Base-by-base conservation (phyloP, 2,113 vertebrate species). In the Emydocephalus ijimae region DNA sequence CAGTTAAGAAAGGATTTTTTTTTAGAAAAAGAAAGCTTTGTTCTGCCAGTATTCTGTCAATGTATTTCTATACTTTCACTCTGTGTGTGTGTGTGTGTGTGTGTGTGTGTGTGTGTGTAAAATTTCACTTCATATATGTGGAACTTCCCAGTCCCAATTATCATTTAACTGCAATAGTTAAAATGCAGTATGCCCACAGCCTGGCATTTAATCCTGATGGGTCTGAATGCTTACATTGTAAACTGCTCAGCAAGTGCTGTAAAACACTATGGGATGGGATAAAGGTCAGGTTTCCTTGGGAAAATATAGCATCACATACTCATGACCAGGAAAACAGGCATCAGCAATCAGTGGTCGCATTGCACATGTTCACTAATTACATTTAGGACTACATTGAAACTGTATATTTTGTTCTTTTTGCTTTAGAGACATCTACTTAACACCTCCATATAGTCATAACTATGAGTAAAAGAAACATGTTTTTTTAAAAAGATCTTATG, bases 341-440 rank as follows among this genome's bases (percentile, higher is more conserved):
- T 89, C 91, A 88, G 54, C 74, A 85, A 39, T 52, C 0, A 0
- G 48, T 69, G 92, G 91, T 34, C 93, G 39, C 7, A 0, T 4
- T 6, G 39, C n/a, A 87, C 52, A 88, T 94, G 85, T 61, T 95
- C 0, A 0, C 50, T 91, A 93, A 92, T 56, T 85, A 4, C 56
- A 91, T 45, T 93, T 34, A 91, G 89, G 92, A 93, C 92, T 90
- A 94, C 39, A 91, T 39, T 69, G 5, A 90, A 93, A 90, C 43
- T 0, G 0, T 81, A 26, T 45, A 5, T 39, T 95, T 91, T 54
- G 59, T 89, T 90, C 87, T 81, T 59, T 64, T 89, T 90, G 57
- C 8, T 89, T 95, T 89, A 90, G 39, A 81, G 59, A 90, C 94
- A 52, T 23, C 20, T 90, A 86, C 50, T 43, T 29, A 89, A 43